A percentile compares a stretch with the other conserved stretches of the same genome.
phyloP scores from a whole-genome alignment of 2,113 vertebrate species.

The Pachypanchax playfairii region DNA sequence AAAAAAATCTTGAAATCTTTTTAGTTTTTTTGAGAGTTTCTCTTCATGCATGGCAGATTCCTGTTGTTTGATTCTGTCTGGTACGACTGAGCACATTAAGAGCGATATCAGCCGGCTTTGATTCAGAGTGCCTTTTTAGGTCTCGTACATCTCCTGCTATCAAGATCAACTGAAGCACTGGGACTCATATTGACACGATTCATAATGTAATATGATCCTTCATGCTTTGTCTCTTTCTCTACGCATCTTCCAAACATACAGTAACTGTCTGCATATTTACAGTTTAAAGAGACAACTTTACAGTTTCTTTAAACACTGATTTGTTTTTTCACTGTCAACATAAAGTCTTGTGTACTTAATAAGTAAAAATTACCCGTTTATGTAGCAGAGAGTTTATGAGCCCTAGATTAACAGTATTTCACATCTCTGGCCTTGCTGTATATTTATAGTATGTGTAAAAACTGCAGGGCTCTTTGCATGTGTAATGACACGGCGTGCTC shows the following conservation, averaged over 20 bases:
- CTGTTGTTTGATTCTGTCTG: constrained; percentile 8
- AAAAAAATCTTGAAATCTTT: constrained; percentile 9
- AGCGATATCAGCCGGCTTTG: constrained; percentile 19
- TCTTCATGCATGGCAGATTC: constrained; percentile 15
- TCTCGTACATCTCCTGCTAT: constrained; percentile 35
- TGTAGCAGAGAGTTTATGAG: constrained; percentile 13
- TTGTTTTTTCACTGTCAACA: constrained; percentile 2
- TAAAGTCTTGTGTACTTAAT: constrained; percentile 23
- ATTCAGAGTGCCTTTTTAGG: constrained; percentile 40
- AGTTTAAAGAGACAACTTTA: not conserved
- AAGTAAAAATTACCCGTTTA: constrained; percentile 23
- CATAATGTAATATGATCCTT: constrained; percentile 38
- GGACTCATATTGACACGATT: constrained; percentile 48
- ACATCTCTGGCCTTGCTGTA: constrained; percentile 5
- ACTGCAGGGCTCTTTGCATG: constrained; percentile 44
- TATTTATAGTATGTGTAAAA: constrained; percentile 65
- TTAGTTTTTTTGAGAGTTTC: constrained; percentile 15
- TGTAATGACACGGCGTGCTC: constrained; percentile 53
- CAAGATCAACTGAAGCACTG: constrained; percentile 33
- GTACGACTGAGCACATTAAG: constrained; percentile 16
- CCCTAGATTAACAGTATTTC: constrained; percentile 22
- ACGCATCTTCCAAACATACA: constrained; percentile 25
- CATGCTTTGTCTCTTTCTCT: constrained; percentile 24
- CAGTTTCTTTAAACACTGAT: constrained; percentile 6
- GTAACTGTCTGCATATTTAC: constrained; percentile 25